These are phyloP conservation scores for Lordiphosa mommai DNA, from an alignment of 1,140 invertebrate genomes.

Conservation along the genomic window DNA sequence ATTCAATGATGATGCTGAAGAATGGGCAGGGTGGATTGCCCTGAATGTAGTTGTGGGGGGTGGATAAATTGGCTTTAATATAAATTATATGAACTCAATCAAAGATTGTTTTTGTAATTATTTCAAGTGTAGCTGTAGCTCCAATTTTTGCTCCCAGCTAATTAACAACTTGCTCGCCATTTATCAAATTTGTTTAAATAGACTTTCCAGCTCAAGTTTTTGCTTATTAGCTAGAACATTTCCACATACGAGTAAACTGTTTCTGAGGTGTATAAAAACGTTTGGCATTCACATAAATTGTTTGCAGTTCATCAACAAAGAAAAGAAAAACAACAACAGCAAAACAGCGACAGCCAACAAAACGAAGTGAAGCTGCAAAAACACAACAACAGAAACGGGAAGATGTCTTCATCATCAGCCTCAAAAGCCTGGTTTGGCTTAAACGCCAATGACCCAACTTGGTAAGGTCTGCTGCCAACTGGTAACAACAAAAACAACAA, in stretches of 20 bases:
- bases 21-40: neutral
- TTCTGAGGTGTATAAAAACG: slow-evolving; percentile 1
- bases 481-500: slow-evolving; percentile 17
- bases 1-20: slow-evolving; percentile 1
- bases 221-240: slow-evolving; percentile 2
- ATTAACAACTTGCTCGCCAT: slow-evolving; percentile 14
- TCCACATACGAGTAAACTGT: neutral
- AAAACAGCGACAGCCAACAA: slow-evolving; percentile 22
- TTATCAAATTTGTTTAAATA: slow-evolving; percentile 12
- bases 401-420: slow-evolving; percentile 69
- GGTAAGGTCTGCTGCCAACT: slow-evolving; percentile 35
- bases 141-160: too few species aligned
- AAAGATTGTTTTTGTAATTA: slow-evolving; percentile 15
- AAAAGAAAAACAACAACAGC: slow-evolving; percentile 26
- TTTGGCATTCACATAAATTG: slow-evolving; percentile 60
- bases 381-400: slow-evolving; percentile 36
- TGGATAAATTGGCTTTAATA: slow-evolving; percentile 65
- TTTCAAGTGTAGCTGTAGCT: neutral
- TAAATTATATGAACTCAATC: slow-evolving; percentile 73
- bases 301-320: slow-evolving; percentile 33
- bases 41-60: neutral
- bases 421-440: slow-evolving; percentile 9
- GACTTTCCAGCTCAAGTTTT: neutral
- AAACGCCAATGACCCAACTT: slow-evolving; percentile 57
- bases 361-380: slow-evolving; percentile 5